Base-by-base conservation (phyloP, 2,113 vertebrate species). In the Pelvicachromis taeniatus region DNA sequence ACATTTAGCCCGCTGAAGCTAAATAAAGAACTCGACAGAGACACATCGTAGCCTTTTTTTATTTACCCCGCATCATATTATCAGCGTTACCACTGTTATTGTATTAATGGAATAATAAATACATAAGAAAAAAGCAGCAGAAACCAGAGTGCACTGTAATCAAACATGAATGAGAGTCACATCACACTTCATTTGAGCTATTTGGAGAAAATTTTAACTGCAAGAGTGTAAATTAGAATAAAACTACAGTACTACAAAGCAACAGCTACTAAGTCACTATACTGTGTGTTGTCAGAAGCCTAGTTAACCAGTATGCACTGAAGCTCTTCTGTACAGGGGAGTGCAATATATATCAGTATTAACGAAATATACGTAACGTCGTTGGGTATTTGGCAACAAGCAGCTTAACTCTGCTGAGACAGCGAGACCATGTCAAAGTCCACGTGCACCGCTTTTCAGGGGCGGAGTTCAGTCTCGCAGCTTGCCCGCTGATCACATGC, bases 341-440 rank as follows among this genome's bases (percentile, higher is more conserved):
- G n/a, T 58, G 7, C 9, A 52, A 45, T n/a, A n/a, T n/a, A 26
- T 9, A 45, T 4, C 12, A 56, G 35, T 19, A 56, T 7, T 55
- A 58, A 10, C 33, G 70, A 52, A 45, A 9, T 29, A 7, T 85
- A 13, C 40, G 42, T 19, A 40, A 29, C 12, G 4, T 35, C 42
- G 29, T 13, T 40, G 19, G 42, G 26, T 26, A 6, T 45, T 48
- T n/a, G 26, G 3, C 77, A 23, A 35, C 26, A 33, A 8, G 35
- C 50, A 59, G 78, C 77, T 6, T 65, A 29, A 38, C 19, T 84
- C 40, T 87, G 7, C 80, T 33, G 42, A 54, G 86, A 87, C 83
- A 79, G 81, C 81, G 85, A 79, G 42, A 78, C 91, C 94, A 94
- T 94, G 95, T 95, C 93, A 96, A 95, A 95, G 95, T 96, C 95